phyloP scores from a whole-genome alignment of 2,797 vertebrate species.

The Furcifer pardalis region DNA sequence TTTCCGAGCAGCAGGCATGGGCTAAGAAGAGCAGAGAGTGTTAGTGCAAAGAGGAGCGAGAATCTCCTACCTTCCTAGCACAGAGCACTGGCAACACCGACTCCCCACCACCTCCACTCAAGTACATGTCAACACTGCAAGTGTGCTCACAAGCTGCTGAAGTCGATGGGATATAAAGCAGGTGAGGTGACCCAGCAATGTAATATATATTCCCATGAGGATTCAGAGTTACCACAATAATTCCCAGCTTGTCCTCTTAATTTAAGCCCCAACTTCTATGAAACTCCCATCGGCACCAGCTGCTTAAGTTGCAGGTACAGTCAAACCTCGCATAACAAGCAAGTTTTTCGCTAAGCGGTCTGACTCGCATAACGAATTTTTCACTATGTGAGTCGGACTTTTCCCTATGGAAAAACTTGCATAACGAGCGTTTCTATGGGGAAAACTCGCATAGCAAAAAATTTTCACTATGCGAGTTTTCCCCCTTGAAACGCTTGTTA shows the following conservation, averaged over 20 bases:
- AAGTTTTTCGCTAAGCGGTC: no score
- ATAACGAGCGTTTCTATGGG: no score
- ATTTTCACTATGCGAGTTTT: no score
- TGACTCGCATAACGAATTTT: no score
- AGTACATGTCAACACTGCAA: not conserved
- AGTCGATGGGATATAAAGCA: not conserved
- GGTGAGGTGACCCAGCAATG: not conserved
- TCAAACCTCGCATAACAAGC: no score
- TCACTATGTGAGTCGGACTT: no score
- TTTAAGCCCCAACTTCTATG: not conserved
- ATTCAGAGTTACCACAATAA: not conserved
- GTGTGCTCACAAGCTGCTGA: not conserved
- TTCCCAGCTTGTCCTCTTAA: not conserved
- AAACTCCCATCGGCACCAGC: not conserved
- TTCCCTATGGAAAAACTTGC: no score
- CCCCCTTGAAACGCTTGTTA: no score
- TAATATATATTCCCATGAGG: no score
- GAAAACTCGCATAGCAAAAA: no score
- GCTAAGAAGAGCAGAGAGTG: conserved; percentile 63
- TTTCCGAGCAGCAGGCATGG: conserved; percentile 77
- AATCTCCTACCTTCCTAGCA: not conserved
- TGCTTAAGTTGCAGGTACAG: no score
- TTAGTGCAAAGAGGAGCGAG: not conserved
- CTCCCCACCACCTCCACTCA: not conserved
- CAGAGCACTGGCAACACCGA: not conserved